Base-by-base conservation (phyloP, 2,797 vertebrate species). In the Propithecus deckenii region DNA sequence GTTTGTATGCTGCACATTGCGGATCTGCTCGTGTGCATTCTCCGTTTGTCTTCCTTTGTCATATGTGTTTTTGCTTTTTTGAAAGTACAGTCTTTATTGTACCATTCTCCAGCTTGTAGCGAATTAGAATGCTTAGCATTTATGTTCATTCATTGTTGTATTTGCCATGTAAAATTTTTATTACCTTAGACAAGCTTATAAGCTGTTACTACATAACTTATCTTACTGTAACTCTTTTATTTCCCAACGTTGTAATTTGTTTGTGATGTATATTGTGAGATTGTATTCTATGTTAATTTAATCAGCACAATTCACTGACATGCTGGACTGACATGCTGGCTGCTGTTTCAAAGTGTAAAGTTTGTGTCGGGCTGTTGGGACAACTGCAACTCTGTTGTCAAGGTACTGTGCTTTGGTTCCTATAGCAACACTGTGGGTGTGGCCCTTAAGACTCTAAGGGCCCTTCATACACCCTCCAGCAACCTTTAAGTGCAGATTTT, bases 241-340 rank as follows among this genome's bases (percentile, higher is more conserved):
- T 98, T 99, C 99, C 99, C 97, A 97, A 99, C 99, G 98, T 99
- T 99, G 99, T 99, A 99, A 99, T 99, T 99, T 99, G 98, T 99
- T 99, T 99, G 99, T 99, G 99, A 99, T 99, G 99, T 99, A 99
- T 99, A 99, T 99, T 99, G 99, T 99, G 99, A 99, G 99, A 99
- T 99, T 99, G 99, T 99, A 99, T 99, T 99, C 99, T 99, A 99
- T 99, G 99, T 99, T 99, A 99, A 99, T 99, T 99, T 99, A 99
- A 99, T 99, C 99, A 99, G 99, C 99, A 99, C 99, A 99, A 99
- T 99, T 99, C 99, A 99, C 99, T 99, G 99, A 99, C 99, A 99
- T 99, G 99, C 99, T 99, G 99, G 99, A 99, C 99, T 99, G 99
- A 99, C 99, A 99, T 99, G 99, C 99, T 99, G 99, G 99, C 99